Conservation (phyloP, 2,797 vertebrate species). For the Acropternis orthonyx region DNA sequence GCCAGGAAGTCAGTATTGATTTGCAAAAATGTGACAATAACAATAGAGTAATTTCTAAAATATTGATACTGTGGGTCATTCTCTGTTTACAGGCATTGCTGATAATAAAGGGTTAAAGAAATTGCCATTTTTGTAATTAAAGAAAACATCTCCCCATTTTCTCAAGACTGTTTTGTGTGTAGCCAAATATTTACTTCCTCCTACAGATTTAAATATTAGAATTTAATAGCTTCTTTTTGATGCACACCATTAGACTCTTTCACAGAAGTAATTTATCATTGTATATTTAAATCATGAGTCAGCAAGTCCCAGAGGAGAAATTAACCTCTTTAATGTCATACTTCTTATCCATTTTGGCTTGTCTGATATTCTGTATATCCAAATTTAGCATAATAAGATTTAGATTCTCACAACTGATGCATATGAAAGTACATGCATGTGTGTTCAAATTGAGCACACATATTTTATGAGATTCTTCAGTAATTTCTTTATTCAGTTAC, state of each 20-base stretch:
- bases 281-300: conserved; percentile 18
- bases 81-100: neutral
- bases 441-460: neutral
- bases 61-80: neutral
- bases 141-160: neutral
- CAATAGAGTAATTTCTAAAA: neutral
- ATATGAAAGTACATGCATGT: neutral
- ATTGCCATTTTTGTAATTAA: neutral
- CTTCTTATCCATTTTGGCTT: neutral
- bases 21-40: neutral
- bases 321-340: neutral
- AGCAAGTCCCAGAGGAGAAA: conserved; percentile 1
- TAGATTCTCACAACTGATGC: neutral
- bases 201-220: neutral
- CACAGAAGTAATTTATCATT: neutral
- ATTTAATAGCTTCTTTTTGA: conserved; percentile 1
- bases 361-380: neutral
- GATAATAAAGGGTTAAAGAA: neutral
- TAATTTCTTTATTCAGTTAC: neutral
- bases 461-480: neutral
- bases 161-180: neutral
- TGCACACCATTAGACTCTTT: neutral
- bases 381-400: neutral
- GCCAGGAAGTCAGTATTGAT: conserved; percentile 13
- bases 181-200: neutral